Evolutionary conservation across 2,797 vertebrate species (phyloP).

Genomic region (Amphiprion clarkii): DNA sequence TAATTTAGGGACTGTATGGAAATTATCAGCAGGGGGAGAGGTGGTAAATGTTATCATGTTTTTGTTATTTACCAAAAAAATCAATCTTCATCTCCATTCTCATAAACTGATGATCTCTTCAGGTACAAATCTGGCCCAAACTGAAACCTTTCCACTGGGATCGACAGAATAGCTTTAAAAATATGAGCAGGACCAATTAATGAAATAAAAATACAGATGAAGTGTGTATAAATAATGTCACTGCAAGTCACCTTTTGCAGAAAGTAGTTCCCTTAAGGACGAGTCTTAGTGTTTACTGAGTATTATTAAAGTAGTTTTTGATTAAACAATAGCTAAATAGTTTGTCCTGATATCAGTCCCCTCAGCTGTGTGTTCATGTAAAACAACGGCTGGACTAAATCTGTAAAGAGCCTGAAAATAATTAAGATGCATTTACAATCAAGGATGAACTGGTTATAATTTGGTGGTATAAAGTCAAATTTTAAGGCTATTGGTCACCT

Average conservation of each 20-base stretch:
- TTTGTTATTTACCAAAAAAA: too few relatives aligned
- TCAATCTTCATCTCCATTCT: too few relatives aligned
- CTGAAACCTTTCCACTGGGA: slow-evolving; percentile 11
- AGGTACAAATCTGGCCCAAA: too few relatives aligned
- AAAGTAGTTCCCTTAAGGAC: slow-evolving; percentile 9
- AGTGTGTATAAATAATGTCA: slow-evolving; percentile 56
- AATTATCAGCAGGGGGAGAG: neutral
- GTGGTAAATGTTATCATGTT: too few relatives aligned
- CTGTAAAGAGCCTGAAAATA: slow-evolving; percentile 21
- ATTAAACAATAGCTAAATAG: slow-evolving; percentile 6
- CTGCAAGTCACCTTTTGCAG: slow-evolving; percentile 28
- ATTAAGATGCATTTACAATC: neutral
- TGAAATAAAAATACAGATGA: slow-evolving; percentile 51
- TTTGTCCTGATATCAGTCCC: slow-evolving; percentile 5
- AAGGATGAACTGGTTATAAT: too few relatives aligned
- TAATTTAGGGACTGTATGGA: neutral
- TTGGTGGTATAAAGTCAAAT: too few relatives aligned
- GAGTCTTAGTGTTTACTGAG: slow-evolving; percentile 36
- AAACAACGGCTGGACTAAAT: slow-evolving; percentile 42
- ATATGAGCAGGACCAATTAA: slow-evolving; percentile 30
- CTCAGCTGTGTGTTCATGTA: slow-evolving; percentile 3
- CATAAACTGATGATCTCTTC: too few relatives aligned
- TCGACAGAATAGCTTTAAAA: slow-evolving; percentile 51
- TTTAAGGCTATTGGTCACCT: too few relatives aligned
- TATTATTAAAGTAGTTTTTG: slow-evolving; percentile 11